These are phyloP conservation scores for Sitodiplosis mosellana DNA, from an alignment of 1,140 invertebrate genomes.

Conservation along the genomic window DNA sequence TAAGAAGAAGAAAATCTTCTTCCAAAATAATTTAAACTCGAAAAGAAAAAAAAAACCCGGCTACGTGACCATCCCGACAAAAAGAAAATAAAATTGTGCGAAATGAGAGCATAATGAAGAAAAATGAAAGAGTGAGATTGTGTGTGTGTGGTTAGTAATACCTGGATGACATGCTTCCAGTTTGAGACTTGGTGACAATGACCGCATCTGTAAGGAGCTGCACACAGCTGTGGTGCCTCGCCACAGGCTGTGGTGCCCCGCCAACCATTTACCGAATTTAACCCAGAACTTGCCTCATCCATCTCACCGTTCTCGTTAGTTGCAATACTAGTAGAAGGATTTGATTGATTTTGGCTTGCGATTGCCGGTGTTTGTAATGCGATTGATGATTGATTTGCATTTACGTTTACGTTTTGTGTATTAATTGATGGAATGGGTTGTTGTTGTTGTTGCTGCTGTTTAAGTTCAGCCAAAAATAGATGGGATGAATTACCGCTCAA, in stretches of 20 bases:
- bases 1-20: too few relatives aligned
- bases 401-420: neutral
- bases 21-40: too few relatives aligned
- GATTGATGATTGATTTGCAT: too few relatives aligned
- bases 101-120: constrained; percentile 6
- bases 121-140: constrained; percentile 3
- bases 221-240: constrained; percentile 9
- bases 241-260: constrained; percentile 14
- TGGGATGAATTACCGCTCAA: neutral
- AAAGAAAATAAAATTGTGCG: neutral
- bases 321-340: neutral
- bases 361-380: constrained; percentile 11
- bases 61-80: too few relatives aligned
- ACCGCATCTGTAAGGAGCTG: constrained; percentile 46
- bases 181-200: constrained; percentile 57
- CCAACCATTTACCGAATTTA: constrained; percentile 15
- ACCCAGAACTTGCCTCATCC: constrained; percentile 10
- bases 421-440: neutral
- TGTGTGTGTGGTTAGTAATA: constrained; percentile 22
- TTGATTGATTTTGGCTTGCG: too few relatives aligned
- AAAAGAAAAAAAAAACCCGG: too few relatives aligned
- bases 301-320: constrained; percentile 12
- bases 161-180: constrained; percentile 66
- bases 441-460: constrained; percentile 1
- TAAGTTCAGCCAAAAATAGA: neutral